Conservation (phyloP, 2,888 invertebrate genomes). For the Acleris emargana region DNA sequence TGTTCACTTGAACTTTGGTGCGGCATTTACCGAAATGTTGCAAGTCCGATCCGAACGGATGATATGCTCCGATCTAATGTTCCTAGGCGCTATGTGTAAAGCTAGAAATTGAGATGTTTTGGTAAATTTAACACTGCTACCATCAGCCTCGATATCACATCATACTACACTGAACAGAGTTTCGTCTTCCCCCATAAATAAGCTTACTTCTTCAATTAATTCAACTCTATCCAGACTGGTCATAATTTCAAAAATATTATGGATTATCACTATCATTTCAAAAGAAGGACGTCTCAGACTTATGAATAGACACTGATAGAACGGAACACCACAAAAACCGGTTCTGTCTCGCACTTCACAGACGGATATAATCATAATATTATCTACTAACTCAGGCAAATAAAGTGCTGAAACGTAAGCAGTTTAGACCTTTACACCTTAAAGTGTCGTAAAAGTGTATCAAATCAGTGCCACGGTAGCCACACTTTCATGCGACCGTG, state of each 20-base stretch:
- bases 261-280: no score
- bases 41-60: constrained; percentile 59
- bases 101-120: background rate
- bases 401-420: background rate
- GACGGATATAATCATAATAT: no score
- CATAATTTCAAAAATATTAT: no score
- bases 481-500: constrained; percentile 67
- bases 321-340: no score
- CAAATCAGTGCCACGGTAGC: constrained; percentile 18
- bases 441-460: constrained; percentile 38
- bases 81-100: constrained; percentile 18
- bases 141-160: no score
- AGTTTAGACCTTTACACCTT: constrained; percentile 16
- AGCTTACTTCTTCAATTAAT: no score
- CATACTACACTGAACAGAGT: no score
- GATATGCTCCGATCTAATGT: constrained; percentile 55
- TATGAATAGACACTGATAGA: no score
- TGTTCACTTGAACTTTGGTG: constrained; percentile 76
- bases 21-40: constrained; percentile 77
- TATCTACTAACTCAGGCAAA: background rate
- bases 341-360: no score
- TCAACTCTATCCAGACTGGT: no score
- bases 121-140: background rate
- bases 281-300: no score
- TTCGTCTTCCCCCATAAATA: no score